Conservation (phyloP, 1,140 invertebrate genomes). For the Anoplolepis gracilipes region DNA sequence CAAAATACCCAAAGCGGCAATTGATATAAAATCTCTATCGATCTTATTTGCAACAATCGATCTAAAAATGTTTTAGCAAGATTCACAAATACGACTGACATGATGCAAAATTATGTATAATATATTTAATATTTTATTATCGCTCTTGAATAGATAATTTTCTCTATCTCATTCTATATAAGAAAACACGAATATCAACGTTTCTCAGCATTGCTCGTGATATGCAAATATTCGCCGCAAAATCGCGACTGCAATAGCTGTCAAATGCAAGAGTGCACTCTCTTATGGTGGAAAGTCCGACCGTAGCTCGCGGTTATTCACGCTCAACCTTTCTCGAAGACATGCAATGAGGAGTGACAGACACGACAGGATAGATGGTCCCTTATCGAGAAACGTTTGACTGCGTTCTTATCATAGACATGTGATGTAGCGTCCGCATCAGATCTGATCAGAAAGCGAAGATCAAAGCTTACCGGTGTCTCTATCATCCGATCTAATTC, state of each 20-base stretch:
- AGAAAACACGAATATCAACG: conserved; percentile 20
- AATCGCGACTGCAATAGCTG: conserved; percentile 22
- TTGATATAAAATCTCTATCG: background rate
- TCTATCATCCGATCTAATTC: no score
- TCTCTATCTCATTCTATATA: background rate
- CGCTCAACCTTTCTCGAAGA: conserved; percentile 21
- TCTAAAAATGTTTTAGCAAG: conserved; percentile 13
- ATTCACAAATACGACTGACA: conserved; percentile 9
- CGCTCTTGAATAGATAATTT: background rate
- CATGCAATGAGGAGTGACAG: background rate
- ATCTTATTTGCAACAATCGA: conserved; percentile 10
- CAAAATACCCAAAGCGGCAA: background rate
- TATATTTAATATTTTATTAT: conserved; percentile 23
- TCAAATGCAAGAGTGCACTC: conserved; percentile 24
- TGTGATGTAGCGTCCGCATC: background rate
- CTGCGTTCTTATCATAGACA: conserved; percentile 51
- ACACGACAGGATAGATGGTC: background rate
- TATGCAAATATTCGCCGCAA: conserved; percentile 26
- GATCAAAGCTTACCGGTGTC: conserved; percentile 32
- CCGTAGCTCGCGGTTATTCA: conserved; percentile 53
- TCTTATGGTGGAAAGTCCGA: conserved; percentile 19
- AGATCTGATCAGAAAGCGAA: background rate
- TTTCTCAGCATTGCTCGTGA: conserved; percentile 23
- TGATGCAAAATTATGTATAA: conserved; percentile 3
- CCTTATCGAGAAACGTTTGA: conserved; percentile 51